A percentile compares a stretch with the other conserved stretches of the same genome.
These are phyloP conservation scores for Mustela lutreola DNA, from an alignment of 2,113 vertebrate species.

Conservation along the genomic window DNA sequence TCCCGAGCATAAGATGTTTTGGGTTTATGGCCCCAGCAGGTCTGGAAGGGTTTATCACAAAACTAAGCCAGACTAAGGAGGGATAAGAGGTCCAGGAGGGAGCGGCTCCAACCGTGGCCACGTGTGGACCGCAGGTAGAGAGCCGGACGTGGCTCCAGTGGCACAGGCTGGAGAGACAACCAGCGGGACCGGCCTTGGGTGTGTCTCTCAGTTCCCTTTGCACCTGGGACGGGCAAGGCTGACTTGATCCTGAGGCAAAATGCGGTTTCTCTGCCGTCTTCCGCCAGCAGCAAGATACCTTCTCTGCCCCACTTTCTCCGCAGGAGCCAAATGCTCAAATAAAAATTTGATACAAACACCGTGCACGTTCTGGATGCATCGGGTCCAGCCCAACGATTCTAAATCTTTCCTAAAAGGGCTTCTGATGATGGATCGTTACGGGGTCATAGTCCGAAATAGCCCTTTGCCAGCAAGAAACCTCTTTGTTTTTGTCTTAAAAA, in stretches of 20 bases:
- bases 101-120: background rate
- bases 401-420: background rate
- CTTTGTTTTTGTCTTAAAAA: conserved; percentile 39
- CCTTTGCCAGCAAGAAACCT: background rate
- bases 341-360: conserved; percentile 40
- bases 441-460: background rate
- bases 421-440: background rate
- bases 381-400: background rate
- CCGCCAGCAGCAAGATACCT: background rate
- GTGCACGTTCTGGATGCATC: background rate
- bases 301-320: background rate
- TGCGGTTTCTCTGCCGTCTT: background rate
- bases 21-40: background rate
- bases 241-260: background rate
- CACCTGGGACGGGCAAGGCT: background rate
- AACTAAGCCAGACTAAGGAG: background rate
- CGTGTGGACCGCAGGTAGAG: background rate
- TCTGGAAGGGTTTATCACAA: background rate
- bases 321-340: background rate
- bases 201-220: background rate
- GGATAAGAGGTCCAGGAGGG: background rate
- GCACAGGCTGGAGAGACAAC: fast-evolving
- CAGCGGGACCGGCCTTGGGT: background rate
- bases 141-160: background rate
- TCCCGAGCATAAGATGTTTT: background rate